Evolutionary conservation across 2,797 vertebrate species (phyloP).

Genomic region (Notoglanidium macrostoma): DNA sequence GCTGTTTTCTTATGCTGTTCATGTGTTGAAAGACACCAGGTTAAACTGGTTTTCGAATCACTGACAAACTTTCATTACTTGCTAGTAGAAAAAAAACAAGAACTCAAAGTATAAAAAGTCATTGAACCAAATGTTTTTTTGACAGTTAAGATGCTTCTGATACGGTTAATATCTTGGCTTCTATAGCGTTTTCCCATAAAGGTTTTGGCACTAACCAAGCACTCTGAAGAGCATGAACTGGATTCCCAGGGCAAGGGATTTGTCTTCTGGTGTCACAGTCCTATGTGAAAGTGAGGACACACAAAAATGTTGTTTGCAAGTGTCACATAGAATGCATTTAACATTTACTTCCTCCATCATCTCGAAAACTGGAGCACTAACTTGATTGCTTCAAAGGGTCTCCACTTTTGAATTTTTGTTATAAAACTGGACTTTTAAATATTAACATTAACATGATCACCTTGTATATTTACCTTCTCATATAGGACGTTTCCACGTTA

Average conservation of each 20-base stretch:
- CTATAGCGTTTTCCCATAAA: background rate
- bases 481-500: background rate
- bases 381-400: background rate
- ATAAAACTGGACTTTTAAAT: background rate
- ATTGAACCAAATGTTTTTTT: background rate
- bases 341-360: background rate
- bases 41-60: slow-evolving; percentile 26
- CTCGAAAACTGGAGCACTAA: background rate
- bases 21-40: background rate
- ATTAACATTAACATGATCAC: background rate
- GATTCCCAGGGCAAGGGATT: slow-evolving; percentile 89
- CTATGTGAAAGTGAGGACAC: slow-evolving; percentile 67
- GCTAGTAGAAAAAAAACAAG: slow-evolving; percentile 14
- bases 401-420: background rate
- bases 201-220: slow-evolving; percentile 76
- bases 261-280: slow-evolving; percentile 85
- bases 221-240: slow-evolving; percentile 93
- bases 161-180: background rate
- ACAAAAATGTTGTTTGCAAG: background rate
- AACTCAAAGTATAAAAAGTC: background rate
- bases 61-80: slow-evolving; percentile 1
- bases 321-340: background rate
- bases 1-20: background rate
- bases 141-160: background rate
- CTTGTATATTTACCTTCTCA: background rate